A percentile compares a stretch with the other conserved stretches of the same genome.
Evolutionary conservation across 2,888 invertebrate species (phyloP).

Genomic region (Amphiduros pacificus): DNA sequence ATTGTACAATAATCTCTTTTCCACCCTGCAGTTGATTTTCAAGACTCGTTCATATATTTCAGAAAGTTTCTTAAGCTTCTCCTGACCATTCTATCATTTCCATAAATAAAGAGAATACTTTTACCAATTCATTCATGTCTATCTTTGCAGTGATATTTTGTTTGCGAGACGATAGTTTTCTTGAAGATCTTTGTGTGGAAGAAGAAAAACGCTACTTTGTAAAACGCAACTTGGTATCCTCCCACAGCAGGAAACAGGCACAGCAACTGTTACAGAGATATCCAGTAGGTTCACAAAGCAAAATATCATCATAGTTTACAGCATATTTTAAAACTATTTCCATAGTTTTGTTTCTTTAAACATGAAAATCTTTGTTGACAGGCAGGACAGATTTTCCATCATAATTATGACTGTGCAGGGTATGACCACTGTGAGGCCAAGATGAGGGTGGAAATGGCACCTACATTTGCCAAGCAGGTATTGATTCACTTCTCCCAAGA

Average conservation of each 20-base stretch:
- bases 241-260: background rate
- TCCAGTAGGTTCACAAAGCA: constrained; percentile 2
- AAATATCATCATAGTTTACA: too few species aligned
- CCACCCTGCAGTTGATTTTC: too few species aligned
- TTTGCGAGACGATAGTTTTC: constrained; percentile 2
- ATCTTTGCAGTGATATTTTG: background rate
- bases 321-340: background rate
- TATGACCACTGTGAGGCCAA: constrained; percentile 5
- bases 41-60: too few species aligned
- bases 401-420: constrained; percentile 6
- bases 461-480: constrained; percentile 2
- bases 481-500: too few species aligned
- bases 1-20: too few species aligned
- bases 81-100: too few species aligned
- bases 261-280: background rate
- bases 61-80: too few species aligned
- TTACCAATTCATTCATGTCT: background rate
- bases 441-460: background rate
- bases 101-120: too few species aligned
- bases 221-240: background rate
- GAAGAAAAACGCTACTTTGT: constrained; percentile 9
- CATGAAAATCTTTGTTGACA: background rate
- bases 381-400: background rate
- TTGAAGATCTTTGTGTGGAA: constrained; percentile 1
- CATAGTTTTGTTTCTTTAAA: background rate